Percentiles rank a stretch among this genome's conserved stretches.
Conservation (phyloP, 2,797 vertebrate genomes). For the Propithecus deckenii region DNA sequence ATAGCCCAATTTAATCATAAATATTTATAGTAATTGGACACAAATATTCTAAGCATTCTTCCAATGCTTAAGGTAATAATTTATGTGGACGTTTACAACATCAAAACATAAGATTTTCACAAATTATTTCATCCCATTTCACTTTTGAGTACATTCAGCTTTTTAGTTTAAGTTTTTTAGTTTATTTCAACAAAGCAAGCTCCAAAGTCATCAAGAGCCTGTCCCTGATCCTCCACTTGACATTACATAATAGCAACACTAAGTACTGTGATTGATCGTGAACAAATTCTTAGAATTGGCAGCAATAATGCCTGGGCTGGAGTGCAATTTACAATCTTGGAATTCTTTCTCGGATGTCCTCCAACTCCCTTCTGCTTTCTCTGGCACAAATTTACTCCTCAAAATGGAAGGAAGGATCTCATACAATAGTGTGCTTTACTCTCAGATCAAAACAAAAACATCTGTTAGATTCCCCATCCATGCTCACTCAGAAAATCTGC, state of each 20-base stretch:
- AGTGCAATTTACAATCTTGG: constrained; percentile 78
- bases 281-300: constrained; percentile 70
- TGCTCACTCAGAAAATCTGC: constrained; percentile 61
- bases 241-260: constrained; percentile 59
- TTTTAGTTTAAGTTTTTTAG: constrained; percentile 6
- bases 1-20: constrained; percentile 14
- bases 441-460: constrained; percentile 68
- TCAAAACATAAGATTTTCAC: constrained; percentile 5
- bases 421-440: constrained; percentile 53
- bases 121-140: constrained; percentile 8
- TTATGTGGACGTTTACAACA: constrained; percentile 4
- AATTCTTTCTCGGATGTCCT: constrained; percentile 67
- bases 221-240: constrained; percentile 31
- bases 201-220: constrained; percentile 39
- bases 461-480: constrained; percentile 23
- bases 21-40: neutral
- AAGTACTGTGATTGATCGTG: constrained; percentile 71
- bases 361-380: constrained; percentile 68
- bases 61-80: constrained; percentile 49
- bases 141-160: constrained; percentile 53
- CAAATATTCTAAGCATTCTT: constrained; percentile 61
- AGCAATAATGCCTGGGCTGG: constrained; percentile 68
- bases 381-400: constrained; percentile 70
- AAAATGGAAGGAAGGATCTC: constrained; percentile 62
- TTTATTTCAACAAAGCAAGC: constrained; percentile 53